These are phyloP conservation scores for Semibalanus balanoides DNA, from an alignment of 1,140 invertebrate genomes.

Conservation along the genomic window DNA sequence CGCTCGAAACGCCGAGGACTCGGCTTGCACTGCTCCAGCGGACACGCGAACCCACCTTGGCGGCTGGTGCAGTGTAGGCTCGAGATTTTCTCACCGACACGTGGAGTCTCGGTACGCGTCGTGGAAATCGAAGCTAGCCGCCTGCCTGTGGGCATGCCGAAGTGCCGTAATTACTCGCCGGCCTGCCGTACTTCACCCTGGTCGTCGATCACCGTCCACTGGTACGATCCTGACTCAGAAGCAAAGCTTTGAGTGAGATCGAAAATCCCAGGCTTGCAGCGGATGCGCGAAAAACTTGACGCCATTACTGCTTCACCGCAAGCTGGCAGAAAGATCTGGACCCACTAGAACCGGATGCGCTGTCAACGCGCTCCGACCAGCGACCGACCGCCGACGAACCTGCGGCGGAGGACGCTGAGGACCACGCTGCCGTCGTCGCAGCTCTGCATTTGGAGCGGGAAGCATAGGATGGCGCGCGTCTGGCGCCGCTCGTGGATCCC, in stretches of 20 bases:
- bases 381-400: constrained; percentile 6
- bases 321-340: constrained; percentile 3
- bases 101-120: constrained; percentile 15
- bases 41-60: constrained; percentile 15
- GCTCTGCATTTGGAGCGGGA: background rate
- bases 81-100: constrained; percentile 14
- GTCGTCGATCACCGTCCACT: constrained; percentile 17
- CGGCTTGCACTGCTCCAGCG: constrained; percentile 16
- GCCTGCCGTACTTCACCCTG: constrained; percentile 17
- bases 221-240: constrained; percentile 16
- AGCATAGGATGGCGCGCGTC: background rate
- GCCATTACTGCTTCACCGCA: background rate
- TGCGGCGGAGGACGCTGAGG: constrained; percentile 6
- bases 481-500: constrained; percentile 3
- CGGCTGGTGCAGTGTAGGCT: constrained; percentile 17
- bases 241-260: constrained; percentile 10
- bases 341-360: constrained; percentile 11
- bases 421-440: background rate
- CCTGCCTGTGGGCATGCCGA: constrained; percentile 19
- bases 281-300: constrained; percentile 4
- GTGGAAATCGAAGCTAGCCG: constrained; percentile 18
- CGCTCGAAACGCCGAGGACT: constrained; percentile 14
- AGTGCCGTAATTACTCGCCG: constrained; percentile 19
- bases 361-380: constrained; percentile 10
- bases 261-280: constrained; percentile 9